These are phyloP conservation scores for Aspidapion aeneum DNA, from an alignment of 2,888 invertebrate genomes.

Conservation along the genomic window DNA sequence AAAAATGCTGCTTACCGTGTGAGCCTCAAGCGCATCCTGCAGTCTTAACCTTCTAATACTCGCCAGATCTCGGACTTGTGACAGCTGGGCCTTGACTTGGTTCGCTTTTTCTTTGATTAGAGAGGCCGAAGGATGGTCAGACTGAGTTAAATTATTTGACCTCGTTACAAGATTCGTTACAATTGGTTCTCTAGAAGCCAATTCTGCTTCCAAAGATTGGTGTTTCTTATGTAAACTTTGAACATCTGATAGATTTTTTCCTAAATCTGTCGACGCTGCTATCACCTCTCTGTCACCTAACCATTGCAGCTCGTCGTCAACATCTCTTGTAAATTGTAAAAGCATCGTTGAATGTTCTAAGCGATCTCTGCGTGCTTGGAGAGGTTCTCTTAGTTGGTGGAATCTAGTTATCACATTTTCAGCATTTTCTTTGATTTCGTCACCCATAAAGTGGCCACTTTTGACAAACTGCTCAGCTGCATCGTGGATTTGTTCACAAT, in stretches of 20 bases:
- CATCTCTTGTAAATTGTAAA: slow-evolving; percentile 88
- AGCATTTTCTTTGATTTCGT: slow-evolving; percentile 77
- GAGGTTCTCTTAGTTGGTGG: slow-evolving; percentile 73
- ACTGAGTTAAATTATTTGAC: slow-evolving; percentile 74
- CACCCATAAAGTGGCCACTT: slow-evolving; percentile 83
- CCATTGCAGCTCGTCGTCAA: slow-evolving; percentile 92
- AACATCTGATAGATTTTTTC: slow-evolving; percentile 63
- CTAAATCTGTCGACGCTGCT: slow-evolving; percentile 66
- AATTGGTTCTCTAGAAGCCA: slow-evolving; percentile 82
- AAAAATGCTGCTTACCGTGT: slow-evolving; percentile 66
- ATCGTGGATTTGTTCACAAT: slow-evolving; percentile 75
- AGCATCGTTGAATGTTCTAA: slow-evolving; percentile 84
- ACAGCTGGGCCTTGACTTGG: slow-evolving; percentile 66
- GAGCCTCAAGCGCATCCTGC: slow-evolving; percentile 78
- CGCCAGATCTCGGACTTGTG: slow-evolving; percentile 68
- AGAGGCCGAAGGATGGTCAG: slow-evolving; percentile 80
- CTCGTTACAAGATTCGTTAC: slow-evolving; percentile 70
- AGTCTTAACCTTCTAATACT: slow-evolving; percentile 68
- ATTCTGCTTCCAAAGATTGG: slow-evolving; percentile 84
- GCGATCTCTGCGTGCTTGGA: slow-evolving; percentile 87
- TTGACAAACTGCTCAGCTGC: slow-evolving; percentile 75
- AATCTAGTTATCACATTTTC: slow-evolving; percentile 60
- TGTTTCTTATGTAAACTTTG: slow-evolving; percentile 93
- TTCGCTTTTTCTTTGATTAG: slow-evolving; percentile 67
- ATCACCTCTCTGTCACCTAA: slow-evolving; percentile 71